phyloP scores from a whole-genome alignment of 1,140 invertebrate genomes.

The Diachasmimorpha longicaudata region DNA sequence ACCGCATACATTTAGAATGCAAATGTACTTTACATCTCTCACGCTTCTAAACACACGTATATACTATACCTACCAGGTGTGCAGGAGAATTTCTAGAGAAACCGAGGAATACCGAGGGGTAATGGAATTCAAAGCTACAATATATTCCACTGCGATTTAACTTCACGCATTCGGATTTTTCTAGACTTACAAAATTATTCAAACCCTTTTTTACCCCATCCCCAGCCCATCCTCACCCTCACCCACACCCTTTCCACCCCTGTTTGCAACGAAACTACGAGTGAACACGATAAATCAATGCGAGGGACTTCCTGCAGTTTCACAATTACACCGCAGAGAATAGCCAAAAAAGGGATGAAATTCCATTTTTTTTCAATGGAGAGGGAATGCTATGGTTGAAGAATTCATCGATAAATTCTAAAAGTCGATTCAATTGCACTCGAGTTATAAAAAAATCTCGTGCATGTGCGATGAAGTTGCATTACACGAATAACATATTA shows the following conservation, averaged over 20 bases:
- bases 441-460: neutral
- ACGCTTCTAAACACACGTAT: slow-evolving; percentile 30
- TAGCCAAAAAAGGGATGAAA: no score
- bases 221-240: no score
- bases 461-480: neutral
- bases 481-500: neutral
- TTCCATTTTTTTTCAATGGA: no score
- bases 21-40: slow-evolving; percentile 32
- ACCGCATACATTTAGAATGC: slow-evolving; percentile 35
- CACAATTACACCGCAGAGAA: no score
- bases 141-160: slow-evolving; percentile 10
- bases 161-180: slow-evolving; percentile 1
- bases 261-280: no score
- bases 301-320: no score
- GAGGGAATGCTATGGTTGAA: neutral
- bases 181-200: neutral
- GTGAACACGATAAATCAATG: no score
- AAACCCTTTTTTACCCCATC: neutral
- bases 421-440: neutral
- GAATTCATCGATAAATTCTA: neutral
- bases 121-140: slow-evolving; percentile 10
- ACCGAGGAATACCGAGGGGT: neutral
- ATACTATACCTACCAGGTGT: slow-evolving; percentile 8
- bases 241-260: no score
- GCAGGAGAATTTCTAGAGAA: neutral